Conservation (phyloP, 2,797 vertebrate species). For the Periophthalmus magnuspinnatus region DNA sequence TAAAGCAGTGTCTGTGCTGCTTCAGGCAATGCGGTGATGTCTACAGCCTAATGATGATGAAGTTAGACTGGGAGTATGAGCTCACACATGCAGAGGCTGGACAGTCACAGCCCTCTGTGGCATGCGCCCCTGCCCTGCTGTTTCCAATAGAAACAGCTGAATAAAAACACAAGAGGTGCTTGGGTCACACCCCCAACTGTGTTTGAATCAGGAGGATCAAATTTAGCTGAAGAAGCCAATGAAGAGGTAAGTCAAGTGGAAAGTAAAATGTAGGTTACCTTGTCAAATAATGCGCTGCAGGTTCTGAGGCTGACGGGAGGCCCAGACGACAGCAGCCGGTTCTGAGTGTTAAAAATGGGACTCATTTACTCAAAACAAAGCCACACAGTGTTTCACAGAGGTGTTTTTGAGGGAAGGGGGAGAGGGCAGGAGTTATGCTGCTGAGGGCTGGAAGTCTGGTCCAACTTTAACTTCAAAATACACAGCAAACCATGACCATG, state of each 20-base stretch:
- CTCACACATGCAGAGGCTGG: constrained; percentile 63
- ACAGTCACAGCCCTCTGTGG: constrained; percentile 66
- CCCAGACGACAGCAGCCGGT: constrained; percentile 84
- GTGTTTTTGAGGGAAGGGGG: constrained; percentile 21
- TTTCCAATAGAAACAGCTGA: constrained; percentile 32
- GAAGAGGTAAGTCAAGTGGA: constrained; percentile 64
- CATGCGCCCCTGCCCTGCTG: constrained; percentile 58
- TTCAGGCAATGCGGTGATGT: constrained; percentile 62
- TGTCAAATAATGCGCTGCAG: constrained; percentile 85
- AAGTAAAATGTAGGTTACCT: constrained; percentile 80
- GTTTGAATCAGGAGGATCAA: constrained; percentile 15
- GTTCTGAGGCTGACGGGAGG: constrained; percentile 85
- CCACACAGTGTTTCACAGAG: constrained; percentile 67
- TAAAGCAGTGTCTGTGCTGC: constrained; percentile 38
- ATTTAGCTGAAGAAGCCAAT: constrained; percentile 64
- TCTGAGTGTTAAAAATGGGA: constrained; percentile 82
- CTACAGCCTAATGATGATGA: constrained; percentile 54
- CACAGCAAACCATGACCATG: constrained; percentile 29
- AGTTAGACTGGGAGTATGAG: constrained; percentile 52
- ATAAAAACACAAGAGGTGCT: constrained; percentile 34
- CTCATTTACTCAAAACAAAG: constrained; percentile 77
- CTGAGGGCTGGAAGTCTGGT: constrained; percentile 41
- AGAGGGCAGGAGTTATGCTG: constrained; percentile 38
- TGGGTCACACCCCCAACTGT: constrained; percentile 34
- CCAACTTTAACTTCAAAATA: constrained; percentile 25